phyloP scores from a whole-genome alignment of 1,140 invertebrate species.

The Panagrolaimus sp. region DNA sequence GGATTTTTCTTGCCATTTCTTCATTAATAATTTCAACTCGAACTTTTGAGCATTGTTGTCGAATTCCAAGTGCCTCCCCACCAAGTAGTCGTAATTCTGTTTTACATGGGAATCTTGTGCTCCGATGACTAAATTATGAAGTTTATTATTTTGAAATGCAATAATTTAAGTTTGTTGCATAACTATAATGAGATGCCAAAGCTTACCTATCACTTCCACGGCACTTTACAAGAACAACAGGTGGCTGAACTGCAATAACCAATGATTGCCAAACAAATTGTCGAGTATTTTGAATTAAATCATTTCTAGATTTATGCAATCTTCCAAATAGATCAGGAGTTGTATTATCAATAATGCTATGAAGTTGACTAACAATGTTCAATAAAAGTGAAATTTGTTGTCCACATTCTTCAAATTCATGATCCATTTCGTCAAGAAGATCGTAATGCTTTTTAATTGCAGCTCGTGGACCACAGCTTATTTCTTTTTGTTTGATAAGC shows the following conservation, averaged over 20 bases:
- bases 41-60: not conserved
- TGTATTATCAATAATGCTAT: not conserved
- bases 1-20: constrained; percentile 24
- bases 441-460: constrained; percentile 24
- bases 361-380: not conserved
- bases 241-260: constrained; percentile 21
- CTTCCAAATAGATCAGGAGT: constrained; percentile 5
- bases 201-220: constrained; percentile 20
- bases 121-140: constrained; percentile 13
- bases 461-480: constrained; percentile 20
- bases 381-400: constrained; percentile 23
- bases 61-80: constrained; percentile 25
- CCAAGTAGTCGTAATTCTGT: constrained; percentile 24
- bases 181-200: no score
- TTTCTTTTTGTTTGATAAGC: constrained; percentile 23
- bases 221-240: constrained; percentile 28
- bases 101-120: constrained; percentile 24
- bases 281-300: constrained; percentile 22
- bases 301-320: constrained; percentile 9
- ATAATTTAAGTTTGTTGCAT: no score
- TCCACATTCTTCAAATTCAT: constrained; percentile 25
- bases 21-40: constrained; percentile 24
- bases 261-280: constrained; percentile 30
- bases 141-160: no score
- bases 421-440: constrained; percentile 20